A percentile compares a stretch with the other conserved stretches of the same genome.
phyloP scores from a whole-genome alignment of 2,888 invertebrate species.

The Plagodis dolabraria region DNA sequence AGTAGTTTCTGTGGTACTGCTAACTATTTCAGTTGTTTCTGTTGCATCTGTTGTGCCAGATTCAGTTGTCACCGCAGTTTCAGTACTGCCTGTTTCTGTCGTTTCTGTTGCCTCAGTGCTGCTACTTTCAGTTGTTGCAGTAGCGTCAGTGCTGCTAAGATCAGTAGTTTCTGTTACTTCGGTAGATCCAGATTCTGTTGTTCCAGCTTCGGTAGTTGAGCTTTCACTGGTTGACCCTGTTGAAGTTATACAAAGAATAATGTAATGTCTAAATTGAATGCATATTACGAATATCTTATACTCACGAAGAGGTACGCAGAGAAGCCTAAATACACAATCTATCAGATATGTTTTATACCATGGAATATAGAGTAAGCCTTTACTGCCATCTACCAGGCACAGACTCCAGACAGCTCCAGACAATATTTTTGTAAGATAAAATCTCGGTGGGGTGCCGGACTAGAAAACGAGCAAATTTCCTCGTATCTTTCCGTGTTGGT shows the following conservation, averaged over 20 bases:
- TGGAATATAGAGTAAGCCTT: no score
- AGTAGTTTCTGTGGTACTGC: background rate
- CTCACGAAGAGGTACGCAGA: no score
- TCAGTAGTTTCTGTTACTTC: constrained; percentile 5
- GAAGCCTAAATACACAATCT: no score
- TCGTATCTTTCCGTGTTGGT: no score
- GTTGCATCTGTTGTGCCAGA: constrained; percentile 22
- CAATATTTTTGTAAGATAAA: no score
- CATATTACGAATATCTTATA: no score
- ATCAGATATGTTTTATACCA: no score
- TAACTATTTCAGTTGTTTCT: constrained; percentile 7
- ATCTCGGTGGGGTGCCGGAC: no score
- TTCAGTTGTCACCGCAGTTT: constrained; percentile 20
- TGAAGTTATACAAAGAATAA: background rate
- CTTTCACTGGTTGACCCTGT: constrained; percentile 10
- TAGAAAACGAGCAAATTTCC: no score
- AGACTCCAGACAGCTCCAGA: no score
- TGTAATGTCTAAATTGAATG: background rate
- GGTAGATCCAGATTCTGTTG: constrained; percentile 11
- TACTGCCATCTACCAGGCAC: no score
- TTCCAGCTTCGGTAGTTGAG: constrained; percentile 20
- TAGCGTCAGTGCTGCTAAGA: constrained; percentile 2
- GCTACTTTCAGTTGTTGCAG: constrained; percentile 3
- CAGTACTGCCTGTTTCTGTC: constrained; percentile 18
- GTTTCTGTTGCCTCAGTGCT: constrained; percentile 4